Evolutionary conservation across 2,113 vertebrate genomes (phyloP).

Genomic region (Trematocara nigrifrons): DNA sequence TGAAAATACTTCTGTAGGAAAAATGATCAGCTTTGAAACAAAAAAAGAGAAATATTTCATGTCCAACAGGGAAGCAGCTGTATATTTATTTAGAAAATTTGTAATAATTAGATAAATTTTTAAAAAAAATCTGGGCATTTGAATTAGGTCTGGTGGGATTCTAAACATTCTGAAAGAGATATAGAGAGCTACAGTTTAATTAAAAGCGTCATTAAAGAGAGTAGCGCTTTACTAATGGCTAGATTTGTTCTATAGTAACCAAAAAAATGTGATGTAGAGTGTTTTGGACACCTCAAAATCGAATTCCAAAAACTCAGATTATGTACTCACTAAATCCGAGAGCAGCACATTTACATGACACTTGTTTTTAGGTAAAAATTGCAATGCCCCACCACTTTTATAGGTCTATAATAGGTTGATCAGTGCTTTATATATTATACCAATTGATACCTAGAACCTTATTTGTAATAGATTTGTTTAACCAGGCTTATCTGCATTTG

Average conservation of each 20-base stretch:
- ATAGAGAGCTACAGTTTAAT: not conserved
- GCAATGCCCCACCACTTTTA: not conserved
- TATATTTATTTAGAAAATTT: not conserved
- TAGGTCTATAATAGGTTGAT: not conserved
- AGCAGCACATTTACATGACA: not conserved
- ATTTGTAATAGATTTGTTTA: not conserved
- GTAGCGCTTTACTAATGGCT: fast-evolving
- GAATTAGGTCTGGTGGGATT: not conserved
- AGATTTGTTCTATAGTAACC: not conserved
- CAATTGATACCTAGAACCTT: not conserved
- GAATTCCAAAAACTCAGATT: not conserved
- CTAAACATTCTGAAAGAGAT: not conserved
- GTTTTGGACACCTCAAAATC: not conserved
- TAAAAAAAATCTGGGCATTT: not conserved
- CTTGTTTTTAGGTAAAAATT: not conserved
- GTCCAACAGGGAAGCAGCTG: not conserved
- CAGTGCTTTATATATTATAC: not conserved
- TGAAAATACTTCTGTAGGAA: not conserved
- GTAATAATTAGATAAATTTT: fast-evolving
- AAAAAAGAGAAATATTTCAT: not conserved
- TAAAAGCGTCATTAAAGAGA: not conserved
- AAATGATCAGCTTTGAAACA: not conserved
- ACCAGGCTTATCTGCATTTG: not conserved
- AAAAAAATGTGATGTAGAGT: not conserved
- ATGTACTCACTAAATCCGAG: not conserved